Conservation (phyloP, 2,113 vertebrate species). For the Pipa parva region DNA sequence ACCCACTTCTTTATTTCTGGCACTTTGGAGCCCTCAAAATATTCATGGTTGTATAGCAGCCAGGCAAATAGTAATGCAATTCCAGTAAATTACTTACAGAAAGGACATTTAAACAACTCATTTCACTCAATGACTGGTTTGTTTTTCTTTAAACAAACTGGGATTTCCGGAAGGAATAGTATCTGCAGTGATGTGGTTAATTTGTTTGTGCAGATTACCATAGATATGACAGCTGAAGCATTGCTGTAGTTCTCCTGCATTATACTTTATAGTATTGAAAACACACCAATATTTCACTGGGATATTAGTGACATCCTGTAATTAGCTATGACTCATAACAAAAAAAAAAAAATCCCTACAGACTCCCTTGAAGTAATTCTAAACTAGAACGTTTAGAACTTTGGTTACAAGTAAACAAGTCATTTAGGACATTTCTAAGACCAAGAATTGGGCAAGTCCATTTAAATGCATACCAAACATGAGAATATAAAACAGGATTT, state of each 20-base stretch:
- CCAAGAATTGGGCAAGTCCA: not conserved
- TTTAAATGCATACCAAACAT: constrained; percentile 5
- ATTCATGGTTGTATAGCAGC: constrained; percentile 66
- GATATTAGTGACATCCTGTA: not conserved
- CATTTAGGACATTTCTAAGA: not conserved
- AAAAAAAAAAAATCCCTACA: constrained; percentile 16
- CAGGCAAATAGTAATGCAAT: constrained; percentile 69
- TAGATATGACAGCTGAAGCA: not conserved
- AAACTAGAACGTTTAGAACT: constrained; percentile 42
- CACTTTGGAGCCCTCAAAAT: constrained; percentile 61
- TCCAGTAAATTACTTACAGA: constrained; percentile 74
- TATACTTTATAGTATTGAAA: not conserved
- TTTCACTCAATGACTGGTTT: no score
- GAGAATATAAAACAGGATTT: no score
- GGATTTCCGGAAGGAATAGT: not conserved
- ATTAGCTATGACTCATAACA: constrained; percentile 23
- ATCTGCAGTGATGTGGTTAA: not conserved
- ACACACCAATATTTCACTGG: not conserved
- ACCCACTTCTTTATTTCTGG: constrained; percentile 67
- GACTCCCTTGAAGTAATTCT: constrained; percentile 17
- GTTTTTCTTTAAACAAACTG: not conserved
- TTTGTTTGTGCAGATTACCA: not conserved
- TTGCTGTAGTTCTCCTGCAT: not conserved
- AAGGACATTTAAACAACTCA: constrained; percentile 46
- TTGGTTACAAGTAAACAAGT: constrained; percentile 14